phyloP scores from a whole-genome alignment of 2,888 invertebrate genomes.

The Tyria jacobaeae region DNA sequence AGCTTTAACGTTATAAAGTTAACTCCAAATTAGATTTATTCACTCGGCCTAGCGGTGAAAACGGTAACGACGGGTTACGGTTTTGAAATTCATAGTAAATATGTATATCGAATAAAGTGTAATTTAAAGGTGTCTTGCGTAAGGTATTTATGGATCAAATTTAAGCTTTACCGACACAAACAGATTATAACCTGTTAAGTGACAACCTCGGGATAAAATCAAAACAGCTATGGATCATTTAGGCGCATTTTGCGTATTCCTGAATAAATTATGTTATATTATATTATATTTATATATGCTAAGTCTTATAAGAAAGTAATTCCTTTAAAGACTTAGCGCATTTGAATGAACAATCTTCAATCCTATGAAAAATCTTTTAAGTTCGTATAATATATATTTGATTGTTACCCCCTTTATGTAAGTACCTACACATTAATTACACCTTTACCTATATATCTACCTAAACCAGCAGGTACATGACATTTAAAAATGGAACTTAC shows the following conservation, averaged over 20 bases:
- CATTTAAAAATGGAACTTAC: neutral
- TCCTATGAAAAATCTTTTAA: no score
- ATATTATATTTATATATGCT: no score
- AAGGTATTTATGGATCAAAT: conserved; percentile 15
- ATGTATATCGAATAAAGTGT: neutral
- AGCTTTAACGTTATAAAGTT: neutral
- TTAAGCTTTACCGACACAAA: conserved; percentile 21
- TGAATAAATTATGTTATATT: neutral
- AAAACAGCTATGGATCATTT: conserved; percentile 5
- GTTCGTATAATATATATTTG: no score
- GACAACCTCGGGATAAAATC: conserved; percentile 1
- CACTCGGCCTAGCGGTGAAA: neutral
- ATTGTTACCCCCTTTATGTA: no score
- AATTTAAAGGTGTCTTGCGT: neutral
- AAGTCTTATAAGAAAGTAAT: no score
- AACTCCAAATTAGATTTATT: neutral
- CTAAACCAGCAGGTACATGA: no score
- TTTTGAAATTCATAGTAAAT: neutral
- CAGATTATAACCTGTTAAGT: conserved; percentile 12
- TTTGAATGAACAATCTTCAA: no score
- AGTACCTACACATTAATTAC: neutral
- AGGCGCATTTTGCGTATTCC: neutral
- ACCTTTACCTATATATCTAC: neutral
- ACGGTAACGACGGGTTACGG: no score
- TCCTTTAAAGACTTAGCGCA: no score